Evolutionary conservation across 2,888 invertebrate species (phyloP).

Genomic region (Lamellibrachia columna): DNA sequence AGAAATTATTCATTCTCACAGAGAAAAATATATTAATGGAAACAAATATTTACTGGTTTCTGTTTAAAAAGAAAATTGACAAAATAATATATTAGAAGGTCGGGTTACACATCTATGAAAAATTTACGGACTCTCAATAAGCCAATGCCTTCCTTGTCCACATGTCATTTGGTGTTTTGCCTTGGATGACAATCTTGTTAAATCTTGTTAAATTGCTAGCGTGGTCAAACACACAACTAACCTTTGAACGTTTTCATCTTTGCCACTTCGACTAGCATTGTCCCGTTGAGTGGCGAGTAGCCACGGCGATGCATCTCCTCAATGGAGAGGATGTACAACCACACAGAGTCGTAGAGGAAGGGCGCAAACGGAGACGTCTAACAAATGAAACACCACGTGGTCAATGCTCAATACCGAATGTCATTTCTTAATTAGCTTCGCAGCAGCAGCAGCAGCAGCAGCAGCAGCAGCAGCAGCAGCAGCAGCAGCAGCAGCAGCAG

Average conservation of each 20-base stretch:
- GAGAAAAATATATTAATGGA: background rate
- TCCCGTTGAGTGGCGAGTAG: constrained; percentile 46
- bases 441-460: too few relatives aligned
- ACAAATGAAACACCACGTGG: background rate
- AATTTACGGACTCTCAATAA: background rate
- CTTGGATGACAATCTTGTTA: background rate
- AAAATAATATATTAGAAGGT: too few relatives aligned
- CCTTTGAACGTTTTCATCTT: constrained; percentile 29
- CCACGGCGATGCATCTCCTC: constrained; percentile 46
- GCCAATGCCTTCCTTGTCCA: too few relatives aligned
- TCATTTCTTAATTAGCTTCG: too few relatives aligned
- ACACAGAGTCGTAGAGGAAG: constrained; percentile 53
- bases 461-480: too few relatives aligned
- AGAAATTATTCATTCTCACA: background rate
- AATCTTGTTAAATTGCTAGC: background rate
- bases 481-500: too few relatives aligned
- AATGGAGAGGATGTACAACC: constrained; percentile 48
- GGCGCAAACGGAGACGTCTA: constrained; percentile 46
- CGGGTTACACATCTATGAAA: background rate
- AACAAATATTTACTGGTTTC: background rate
- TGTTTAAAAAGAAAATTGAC: background rate
- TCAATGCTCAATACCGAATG: background rate
- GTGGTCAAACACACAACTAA: background rate
- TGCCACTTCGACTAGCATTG: constrained; percentile 45
- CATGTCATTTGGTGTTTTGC: too few relatives aligned